Evolutionary conservation across 2,797 vertebrate genomes (phyloP).

Genomic region (Neopelma chrysocephalum): DNA sequence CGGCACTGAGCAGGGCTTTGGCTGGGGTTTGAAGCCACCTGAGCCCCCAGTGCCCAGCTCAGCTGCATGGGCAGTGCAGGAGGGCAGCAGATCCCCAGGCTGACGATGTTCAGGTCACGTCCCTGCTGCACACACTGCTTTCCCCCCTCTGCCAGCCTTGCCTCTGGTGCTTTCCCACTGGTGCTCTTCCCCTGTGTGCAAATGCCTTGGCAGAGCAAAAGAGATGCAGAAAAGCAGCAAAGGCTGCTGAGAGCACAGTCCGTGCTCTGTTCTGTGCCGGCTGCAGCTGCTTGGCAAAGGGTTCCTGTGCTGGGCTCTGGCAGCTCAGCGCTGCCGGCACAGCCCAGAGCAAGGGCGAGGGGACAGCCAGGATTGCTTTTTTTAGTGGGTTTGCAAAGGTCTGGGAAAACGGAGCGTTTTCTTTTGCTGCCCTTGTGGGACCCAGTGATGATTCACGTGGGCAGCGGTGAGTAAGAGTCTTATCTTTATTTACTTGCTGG

Average conservation of each 20-base stretch:
- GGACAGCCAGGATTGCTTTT: background rate
- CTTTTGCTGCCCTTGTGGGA: background rate
- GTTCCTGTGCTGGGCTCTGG: background rate
- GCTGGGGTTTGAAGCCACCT: accelerated
- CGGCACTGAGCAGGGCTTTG: background rate
- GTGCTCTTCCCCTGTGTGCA: background rate
- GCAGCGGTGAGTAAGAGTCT: background rate
- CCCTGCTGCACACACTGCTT: accelerated
- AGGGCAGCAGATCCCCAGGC: background rate
- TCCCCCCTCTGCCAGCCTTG: background rate
- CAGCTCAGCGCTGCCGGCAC: background rate
- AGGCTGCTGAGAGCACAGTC: background rate
- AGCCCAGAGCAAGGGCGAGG: background rate
- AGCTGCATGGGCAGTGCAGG: background rate
- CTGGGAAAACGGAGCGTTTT: background rate
- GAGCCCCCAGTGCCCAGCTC: too few relatives aligned
- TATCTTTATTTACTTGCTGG: background rate
- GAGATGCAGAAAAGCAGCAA: background rate
- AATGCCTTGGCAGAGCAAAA: background rate
- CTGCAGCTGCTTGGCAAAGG: slow-evolving; percentile 26
- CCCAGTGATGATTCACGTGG: background rate
- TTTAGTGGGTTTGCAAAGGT: background rate
- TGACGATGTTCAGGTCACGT: accelerated
- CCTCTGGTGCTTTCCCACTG: background rate
- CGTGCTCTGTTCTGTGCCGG: background rate